Evolutionary conservation across 2,113 vertebrate genomes (phyloP), one percentile per base, ranked within the genome.

Genomic region (Sinocyclocheilus maitianheensis): DNA sequence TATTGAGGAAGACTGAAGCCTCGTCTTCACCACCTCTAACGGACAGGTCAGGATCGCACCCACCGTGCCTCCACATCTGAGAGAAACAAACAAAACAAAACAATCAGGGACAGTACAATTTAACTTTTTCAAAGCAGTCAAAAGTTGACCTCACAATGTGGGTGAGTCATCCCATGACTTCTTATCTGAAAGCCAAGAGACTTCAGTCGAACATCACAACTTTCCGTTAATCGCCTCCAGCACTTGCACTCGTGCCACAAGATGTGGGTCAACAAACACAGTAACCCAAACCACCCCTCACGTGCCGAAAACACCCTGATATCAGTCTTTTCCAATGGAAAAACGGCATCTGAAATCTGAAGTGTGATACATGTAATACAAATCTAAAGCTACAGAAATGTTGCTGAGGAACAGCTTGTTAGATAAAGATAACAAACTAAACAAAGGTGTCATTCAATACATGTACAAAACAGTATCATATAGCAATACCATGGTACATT

Each of bases 11-110:
- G 98, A 99, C 93, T 99, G 98, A 87, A 99, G 91, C 22, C 98
- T 96, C 58, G 98, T 99, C 92, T 99, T 99, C 79, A 99, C 97
- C 93, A 99, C 98, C 95, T 99, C 98, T 91, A 99, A 94, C 5
- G 98, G 98, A 94, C 98, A 99, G 86, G 98, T 99, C 92, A 99
- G 92, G 93, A 99, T 97, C 86, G 98, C 98, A 81, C 97, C 98
- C 89, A 99, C 98, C 63, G 98, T 99, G 86, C 98, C 98, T 78
- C 98, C 98, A 92, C 98, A 99, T 92, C 98, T 99, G 24, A 78
- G 3, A 78, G 14, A 55, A 18, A 77, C 9, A 18, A 2, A 55
- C 3, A 51, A 55, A 18, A 55, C 2, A 2, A 18, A 16, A 16
- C 4, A 14, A 20, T 55, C 1, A 55, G 53, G 53, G 53, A 55